phyloP scores from a whole-genome alignment of 92 coral and sea anemone species.

The Desmophyllum pertusum region DNA sequence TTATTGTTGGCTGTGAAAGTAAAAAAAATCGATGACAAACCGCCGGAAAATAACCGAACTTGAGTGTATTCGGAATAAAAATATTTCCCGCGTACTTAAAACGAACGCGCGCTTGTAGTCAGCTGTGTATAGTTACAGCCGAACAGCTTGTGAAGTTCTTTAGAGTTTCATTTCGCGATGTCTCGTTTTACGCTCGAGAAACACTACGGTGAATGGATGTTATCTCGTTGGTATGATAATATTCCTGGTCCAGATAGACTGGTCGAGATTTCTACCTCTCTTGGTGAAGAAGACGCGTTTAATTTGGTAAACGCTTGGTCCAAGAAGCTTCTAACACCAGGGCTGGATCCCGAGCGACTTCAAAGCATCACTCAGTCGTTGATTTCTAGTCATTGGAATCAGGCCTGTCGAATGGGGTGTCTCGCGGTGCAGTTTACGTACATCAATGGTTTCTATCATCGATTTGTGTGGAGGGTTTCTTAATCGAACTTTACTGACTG shows the following conservation, averaged over 20 bases:
- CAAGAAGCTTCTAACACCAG: slow-evolving; percentile 75
- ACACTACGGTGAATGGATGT: slow-evolving; percentile 89
- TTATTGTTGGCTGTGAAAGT: neutral
- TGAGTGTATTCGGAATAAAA: neutral
- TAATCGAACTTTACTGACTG: slow-evolving; percentile 4
- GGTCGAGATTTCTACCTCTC: slow-evolving; percentile 78
- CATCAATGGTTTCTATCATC: slow-evolving; percentile 88
- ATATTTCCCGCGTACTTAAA: neutral
- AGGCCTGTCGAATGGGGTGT: slow-evolving; percentile 86
- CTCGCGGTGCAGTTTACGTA: slow-evolving; percentile 89
- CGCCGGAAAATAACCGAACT: slow-evolving; percentile 19
- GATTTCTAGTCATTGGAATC: slow-evolving; percentile 76
- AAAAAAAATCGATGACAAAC: neutral
- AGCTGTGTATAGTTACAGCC: neutral
- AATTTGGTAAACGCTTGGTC: slow-evolving; percentile 67
- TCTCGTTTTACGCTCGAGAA: slow-evolving; percentile 59
- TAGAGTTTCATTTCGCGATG: neutral
- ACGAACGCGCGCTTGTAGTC: slow-evolving; percentile 14
- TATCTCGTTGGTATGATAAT: slow-evolving; percentile 91
- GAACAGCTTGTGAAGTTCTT: neutral
- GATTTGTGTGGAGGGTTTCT: slow-evolving; percentile 85
- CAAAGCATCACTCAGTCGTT: slow-evolving; percentile 72
- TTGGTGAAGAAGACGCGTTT: slow-evolving; percentile 68
- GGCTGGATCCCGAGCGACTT: slow-evolving; percentile 71
- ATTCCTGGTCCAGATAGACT: slow-evolving; percentile 88